phyloP scores from a whole-genome alignment of 1,140 invertebrate species.

The Lethrus apterus region DNA sequence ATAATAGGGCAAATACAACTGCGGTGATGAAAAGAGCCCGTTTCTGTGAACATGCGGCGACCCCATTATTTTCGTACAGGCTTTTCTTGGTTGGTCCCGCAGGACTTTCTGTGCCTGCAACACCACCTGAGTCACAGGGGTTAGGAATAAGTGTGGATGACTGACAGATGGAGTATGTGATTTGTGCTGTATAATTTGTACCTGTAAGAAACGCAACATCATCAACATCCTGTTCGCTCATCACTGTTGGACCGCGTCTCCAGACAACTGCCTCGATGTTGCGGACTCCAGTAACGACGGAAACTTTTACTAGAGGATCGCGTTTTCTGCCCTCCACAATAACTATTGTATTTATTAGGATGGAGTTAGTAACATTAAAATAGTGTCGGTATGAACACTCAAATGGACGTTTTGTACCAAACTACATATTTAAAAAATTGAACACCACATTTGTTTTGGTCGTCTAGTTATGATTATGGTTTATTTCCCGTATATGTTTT shows the following conservation, averaged over 20 bases:
- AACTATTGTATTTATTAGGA: constrained; percentile 20
- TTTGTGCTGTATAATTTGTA: constrained; percentile 42
- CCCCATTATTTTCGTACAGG: constrained; percentile 65
- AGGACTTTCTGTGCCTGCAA: constrained; percentile 57
- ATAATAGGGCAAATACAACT: constrained; percentile 67
- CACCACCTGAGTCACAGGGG: constrained; percentile 37
- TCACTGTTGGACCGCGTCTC: constrained; percentile 41
- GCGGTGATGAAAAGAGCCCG: constrained; percentile 73
- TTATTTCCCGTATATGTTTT: no score
- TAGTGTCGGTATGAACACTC: not conserved
- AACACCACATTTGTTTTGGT: no score
- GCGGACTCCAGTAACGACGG: constrained; percentile 37
- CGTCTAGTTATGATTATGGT: no score
- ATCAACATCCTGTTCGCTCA: constrained; percentile 85
- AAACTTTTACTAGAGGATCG: constrained; percentile 40
- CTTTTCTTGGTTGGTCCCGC: constrained; percentile 61
- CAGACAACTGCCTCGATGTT: constrained; percentile 42
- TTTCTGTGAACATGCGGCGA: constrained; percentile 81
- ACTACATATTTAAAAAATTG: no score
- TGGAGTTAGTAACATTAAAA: constrained; percentile 8
- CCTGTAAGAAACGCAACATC: constrained; percentile 89
- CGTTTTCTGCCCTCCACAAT: constrained; percentile 34
- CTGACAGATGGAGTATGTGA: constrained; percentile 35
- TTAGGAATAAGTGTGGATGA: constrained; percentile 33
- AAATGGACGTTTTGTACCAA: no score